A percentile compares a stretch with the other conserved stretches of the same genome.
Conservation (phyloP, 1,140 invertebrate species). For the Lucilia cuprina region DNA sequence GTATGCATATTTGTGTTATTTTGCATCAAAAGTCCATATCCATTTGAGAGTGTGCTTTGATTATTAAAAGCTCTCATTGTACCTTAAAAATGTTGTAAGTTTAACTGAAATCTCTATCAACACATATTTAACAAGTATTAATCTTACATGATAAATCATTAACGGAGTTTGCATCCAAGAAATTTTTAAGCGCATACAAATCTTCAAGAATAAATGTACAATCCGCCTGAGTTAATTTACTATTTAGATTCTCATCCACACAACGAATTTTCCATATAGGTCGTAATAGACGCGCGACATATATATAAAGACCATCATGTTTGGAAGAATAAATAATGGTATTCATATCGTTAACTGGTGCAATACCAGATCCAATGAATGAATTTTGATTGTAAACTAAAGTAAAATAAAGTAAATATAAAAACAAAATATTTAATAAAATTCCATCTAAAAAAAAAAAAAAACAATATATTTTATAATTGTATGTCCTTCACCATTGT, state of each 20-base stretch:
- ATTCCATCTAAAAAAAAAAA: too few relatives aligned
- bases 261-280: slow-evolving; percentile 81
- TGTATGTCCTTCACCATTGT: too few relatives aligned
- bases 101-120: not conserved
- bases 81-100: not conserved
- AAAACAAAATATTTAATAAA: too few relatives aligned
- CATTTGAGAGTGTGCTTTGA: slow-evolving; percentile 55
- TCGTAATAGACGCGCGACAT: slow-evolving; percentile 83
- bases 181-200: slow-evolving; percentile 64
- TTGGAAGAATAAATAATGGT: slow-evolving; percentile 68
- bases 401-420: not conserved
- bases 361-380: slow-evolving; percentile 30
- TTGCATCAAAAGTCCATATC: slow-evolving; percentile 54
- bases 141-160: slow-evolving; percentile 54
- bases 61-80: slow-evolving; percentile 39
- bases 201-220: slow-evolving; percentile 64
- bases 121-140: not conserved
- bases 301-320: slow-evolving; percentile 93
- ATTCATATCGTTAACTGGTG: slow-evolving; percentile 46
- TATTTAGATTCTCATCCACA: slow-evolving; percentile 65
- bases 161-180: slow-evolving; percentile 62
- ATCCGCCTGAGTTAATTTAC: slow-evolving; percentile 64
- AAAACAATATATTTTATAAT: too few relatives aligned
- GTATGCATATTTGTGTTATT: slow-evolving; percentile 42
- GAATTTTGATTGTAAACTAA: slow-evolving; percentile 28